Base-by-base conservation (phyloP, 2,888 invertebrate species). In the Pediacus dermestoides region DNA sequence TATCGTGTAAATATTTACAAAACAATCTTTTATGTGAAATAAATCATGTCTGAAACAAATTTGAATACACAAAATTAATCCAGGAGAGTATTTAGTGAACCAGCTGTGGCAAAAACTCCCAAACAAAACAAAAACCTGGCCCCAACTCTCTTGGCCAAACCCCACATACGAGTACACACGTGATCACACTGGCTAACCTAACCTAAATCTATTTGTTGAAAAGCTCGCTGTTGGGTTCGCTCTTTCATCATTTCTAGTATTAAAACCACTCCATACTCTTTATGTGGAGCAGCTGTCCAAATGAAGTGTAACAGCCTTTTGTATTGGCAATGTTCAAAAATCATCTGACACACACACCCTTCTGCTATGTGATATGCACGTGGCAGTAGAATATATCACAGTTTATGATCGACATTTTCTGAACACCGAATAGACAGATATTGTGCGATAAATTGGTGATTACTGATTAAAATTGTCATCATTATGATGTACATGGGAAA, bases 201-300 rank as follows among this genome's bases (percentile, higher is more conserved):
- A 58, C 58, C 58, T 55, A 59, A 60, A 58, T 61, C 55, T 54
- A 53, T 57, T 57, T 55, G 52, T 57, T 55, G 53, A 55, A 57
- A 57, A 56, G 55, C 55, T 53, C 44, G n/a, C n/a, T n/a, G n/a
- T n/a, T n/a, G n/a, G 39, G 49, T 51, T 48, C 49, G 53, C 52
- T 55, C 57, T 57, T 57, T 56, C 57, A 56, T 56, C 54, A 53
- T 51, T 47, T 39, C 44, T 44, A 41, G 47, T 57, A 55, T 58
- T 54, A 53, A 55, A 53, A 54, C 48, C 52, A 52, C 54, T 57
- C 52, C n/a, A n/a, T n/a, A 45, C 49, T 50, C 53, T 52, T 52
- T 59, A 58, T 55, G 55, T 50, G 42, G 39, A 37, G 33, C 52
- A 57, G 48, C 46, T 32, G 55, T 10, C 51, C 60, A 53, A 42